Base-by-base conservation (phyloP, 2,113 vertebrate genomes). In the Monarcha castaneiventris region DNA sequence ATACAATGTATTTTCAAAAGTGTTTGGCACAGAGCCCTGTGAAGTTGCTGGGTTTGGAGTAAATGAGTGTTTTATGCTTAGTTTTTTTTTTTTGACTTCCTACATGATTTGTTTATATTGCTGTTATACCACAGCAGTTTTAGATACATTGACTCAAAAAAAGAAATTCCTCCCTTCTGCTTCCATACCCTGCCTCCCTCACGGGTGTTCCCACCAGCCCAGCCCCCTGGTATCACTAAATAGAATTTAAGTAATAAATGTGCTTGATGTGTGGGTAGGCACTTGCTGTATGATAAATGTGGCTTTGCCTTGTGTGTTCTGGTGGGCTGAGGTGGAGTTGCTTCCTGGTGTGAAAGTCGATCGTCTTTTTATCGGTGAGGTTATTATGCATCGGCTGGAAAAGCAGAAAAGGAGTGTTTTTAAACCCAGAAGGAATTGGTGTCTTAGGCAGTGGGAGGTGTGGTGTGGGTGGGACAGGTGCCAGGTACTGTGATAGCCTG, bases 31-130 rank as follows among this genome's bases (percentile, higher is more conserved):
- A 52, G 72, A 66, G 35, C 33, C 75, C 35, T 48, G 1, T 71
- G 55, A 46, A 78, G 15, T 72, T 51, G 16, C 25, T 77, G 79
- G 17, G 8, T 26, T 62, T 89, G 44, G 48, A 77, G 13, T 67
- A 81, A 68, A 74, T 48, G 17, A 13, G 9, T 17, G 23, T 66
- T 80, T 37, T 54, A 0, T 0, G 0, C 12, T 41, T 37, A 2
- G 7, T 23, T 56, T 51, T 54, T 66, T 67, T 76, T 49, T 51
- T 27, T 18, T 72, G 39, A 29, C 27, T 74, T 67, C 14, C 18
- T 75, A 10, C 14, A 1, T 58, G 19, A 41, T 74, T 73, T 54
- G 17, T 72, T 91, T 73, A 11, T 58, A 30, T 77, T 77, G 43
- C 29, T 88, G 2, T 66, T 69, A 26, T 72, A 69, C 88, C 41